Percentiles rank a stretch among this genome's conserved stretches.
These are phyloP conservation scores for Sarotherodon lohbergeri DNA, from an alignment of 2,113 vertebrate species.

Conservation along the genomic window DNA sequence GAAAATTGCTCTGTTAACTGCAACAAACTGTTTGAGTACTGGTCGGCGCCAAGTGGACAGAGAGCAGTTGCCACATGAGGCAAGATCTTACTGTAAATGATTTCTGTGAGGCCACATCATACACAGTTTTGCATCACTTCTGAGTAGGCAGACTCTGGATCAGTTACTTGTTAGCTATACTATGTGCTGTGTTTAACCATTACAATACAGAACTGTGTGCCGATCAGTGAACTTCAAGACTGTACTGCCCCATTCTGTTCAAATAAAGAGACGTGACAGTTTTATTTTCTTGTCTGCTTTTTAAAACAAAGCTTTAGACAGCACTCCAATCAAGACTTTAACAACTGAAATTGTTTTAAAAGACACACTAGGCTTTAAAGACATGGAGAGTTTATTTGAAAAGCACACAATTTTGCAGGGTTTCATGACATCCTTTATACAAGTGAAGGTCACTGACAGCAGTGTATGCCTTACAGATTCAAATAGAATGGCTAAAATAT, in stretches of 20 bases:
- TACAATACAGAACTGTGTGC: constrained; percentile 36
- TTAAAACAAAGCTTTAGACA: neutral
- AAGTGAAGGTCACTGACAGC: neutral
- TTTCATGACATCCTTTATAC: neutral
- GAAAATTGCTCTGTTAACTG: constrained; percentile 32
- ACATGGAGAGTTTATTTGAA: constrained; percentile 26
- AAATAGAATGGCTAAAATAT: neutral
- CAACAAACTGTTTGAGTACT: constrained; percentile 38
- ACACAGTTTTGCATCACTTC: constrained; percentile 25
- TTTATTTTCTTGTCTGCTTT: neutral
- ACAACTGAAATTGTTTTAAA: neutral
- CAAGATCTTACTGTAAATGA: constrained; percentile 18
- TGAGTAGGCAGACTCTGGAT: constrained; percentile 32
- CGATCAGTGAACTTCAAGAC: constrained; percentile 42
- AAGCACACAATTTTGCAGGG: neutral
- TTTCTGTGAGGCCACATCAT: constrained; percentile 34
- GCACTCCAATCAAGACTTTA: neutral
- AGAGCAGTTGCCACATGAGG: constrained; percentile 22
- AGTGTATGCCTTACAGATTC: neutral
- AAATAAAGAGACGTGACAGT: constrained; percentile 53
- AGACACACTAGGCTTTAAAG: neutral
- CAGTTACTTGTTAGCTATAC: constrained; percentile 37
- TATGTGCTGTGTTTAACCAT: constrained; percentile 49
- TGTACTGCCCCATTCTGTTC: constrained; percentile 61
- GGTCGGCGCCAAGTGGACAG: constrained; percentile 31